Evolutionary conservation across 1,140 invertebrate species (phyloP).

Genomic region (Euborellia annulipes): DNA sequence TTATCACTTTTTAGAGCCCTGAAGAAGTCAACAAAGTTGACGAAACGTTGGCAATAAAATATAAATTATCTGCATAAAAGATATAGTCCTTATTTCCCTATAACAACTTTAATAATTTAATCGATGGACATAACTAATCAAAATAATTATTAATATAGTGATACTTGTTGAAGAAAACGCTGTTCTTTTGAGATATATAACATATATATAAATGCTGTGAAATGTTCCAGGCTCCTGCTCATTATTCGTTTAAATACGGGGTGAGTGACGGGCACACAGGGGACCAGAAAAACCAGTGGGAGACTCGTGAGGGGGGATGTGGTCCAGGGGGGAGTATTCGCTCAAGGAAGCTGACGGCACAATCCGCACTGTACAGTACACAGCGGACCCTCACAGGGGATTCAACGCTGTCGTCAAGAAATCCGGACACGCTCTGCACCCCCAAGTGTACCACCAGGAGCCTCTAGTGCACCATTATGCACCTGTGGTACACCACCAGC

Average conservation of each 20-base stretch:
- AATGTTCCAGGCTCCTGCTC: constrained; percentile 10
- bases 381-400: constrained; percentile 49
- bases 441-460: constrained; percentile 23
- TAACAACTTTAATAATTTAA: too few species aligned
- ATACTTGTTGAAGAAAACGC: too few species aligned
- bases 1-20: too few species aligned
- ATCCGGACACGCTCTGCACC: constrained; percentile 1
- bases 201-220: too few species aligned
- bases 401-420: constrained; percentile 25
- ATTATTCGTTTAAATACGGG: constrained; percentile 37
- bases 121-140: too few species aligned
- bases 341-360: constrained; percentile 36
- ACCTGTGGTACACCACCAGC: too few species aligned
- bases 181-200: too few species aligned
- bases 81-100: too few species aligned
- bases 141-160: too few species aligned
- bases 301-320: constrained; percentile 36
- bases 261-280: constrained; percentile 36
- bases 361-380: constrained; percentile 42
- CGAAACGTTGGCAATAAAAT: too few species aligned
- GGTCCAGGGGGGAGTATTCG: constrained; percentile 41
- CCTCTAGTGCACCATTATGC: constrained; percentile 10
- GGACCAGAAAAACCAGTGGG: constrained; percentile 34
- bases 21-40: too few species aligned
- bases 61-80: too few species aligned